Percentiles rank a stretch among this genome's conserved stretches.
Evolutionary conservation across 2,888 invertebrate genomes (phyloP).

Genomic region (Ceratothoa steindachneri): DNA sequence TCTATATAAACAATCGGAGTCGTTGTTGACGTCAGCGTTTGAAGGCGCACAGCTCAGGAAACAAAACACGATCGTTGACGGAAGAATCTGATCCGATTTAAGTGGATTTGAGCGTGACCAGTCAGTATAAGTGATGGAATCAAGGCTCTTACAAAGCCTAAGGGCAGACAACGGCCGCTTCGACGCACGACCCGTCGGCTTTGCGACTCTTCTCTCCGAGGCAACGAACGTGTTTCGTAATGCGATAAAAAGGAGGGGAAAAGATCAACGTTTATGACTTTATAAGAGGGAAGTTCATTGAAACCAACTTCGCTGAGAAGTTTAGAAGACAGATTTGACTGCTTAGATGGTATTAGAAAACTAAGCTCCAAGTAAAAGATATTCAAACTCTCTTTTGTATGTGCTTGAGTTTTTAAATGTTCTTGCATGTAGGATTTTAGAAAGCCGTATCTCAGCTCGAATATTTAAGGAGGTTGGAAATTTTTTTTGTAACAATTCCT

Average conservation of each 20-base stretch:
- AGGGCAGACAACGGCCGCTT: not conserved
- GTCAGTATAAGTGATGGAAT: conserved; percentile 15
- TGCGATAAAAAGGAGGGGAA: conserved; percentile 6
- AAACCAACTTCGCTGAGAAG: too few relatives aligned
- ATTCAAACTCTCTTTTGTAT: too few relatives aligned
- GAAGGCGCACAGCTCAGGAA: not conserved
- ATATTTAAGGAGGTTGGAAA: too few relatives aligned
- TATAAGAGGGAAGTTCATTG: not conserved
- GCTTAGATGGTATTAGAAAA: too few relatives aligned
- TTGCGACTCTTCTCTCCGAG: not conserved
- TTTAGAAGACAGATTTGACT: too few relatives aligned
- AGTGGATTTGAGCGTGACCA: conserved; percentile 11
- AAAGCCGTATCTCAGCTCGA: too few relatives aligned
- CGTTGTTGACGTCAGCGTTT: not conserved
- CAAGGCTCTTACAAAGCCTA: not conserved
- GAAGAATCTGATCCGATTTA: conserved; percentile 13
- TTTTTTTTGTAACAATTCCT: too few relatives aligned
- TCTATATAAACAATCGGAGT: not conserved
- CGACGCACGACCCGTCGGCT: not conserved
- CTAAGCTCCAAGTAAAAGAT: too few relatives aligned
- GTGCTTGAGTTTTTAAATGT: too few relatives aligned
- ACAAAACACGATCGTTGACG: conserved; percentile 4
- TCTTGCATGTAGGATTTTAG: too few relatives aligned
- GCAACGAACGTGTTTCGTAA: not conserved
- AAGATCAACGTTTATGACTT: not conserved